A percentile compares a stretch with the other conserved stretches of the same genome.
phyloP scores from a whole-genome alignment of 2,888 invertebrate species.

The Sceliomorpha sp. region DNA sequence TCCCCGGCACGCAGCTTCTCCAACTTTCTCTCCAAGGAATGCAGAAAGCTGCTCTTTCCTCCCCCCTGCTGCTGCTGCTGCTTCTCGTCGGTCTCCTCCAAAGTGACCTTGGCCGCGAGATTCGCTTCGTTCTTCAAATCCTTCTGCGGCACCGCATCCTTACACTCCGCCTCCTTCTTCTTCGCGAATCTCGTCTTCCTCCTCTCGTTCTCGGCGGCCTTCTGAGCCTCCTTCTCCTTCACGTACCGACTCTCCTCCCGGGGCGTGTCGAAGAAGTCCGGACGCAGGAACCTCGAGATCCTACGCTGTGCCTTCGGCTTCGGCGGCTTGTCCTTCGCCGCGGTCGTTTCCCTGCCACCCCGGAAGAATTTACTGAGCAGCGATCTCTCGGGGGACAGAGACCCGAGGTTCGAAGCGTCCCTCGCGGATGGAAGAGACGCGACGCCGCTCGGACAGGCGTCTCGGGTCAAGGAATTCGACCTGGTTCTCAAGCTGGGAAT shows the following conservation, averaged over 20 bases:
- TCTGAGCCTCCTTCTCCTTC: constrained; percentile 78
- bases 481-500: constrained; percentile 71
- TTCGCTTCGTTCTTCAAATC: constrained; percentile 71
- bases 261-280: constrained; percentile 88
- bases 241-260: constrained; percentile 85
- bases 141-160: constrained; percentile 69
- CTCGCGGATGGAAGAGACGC: too few relatives aligned
- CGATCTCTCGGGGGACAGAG: constrained; percentile 81
- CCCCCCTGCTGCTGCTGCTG: constrained; percentile 66
- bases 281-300: constrained; percentile 87
- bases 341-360: constrained; percentile 78
- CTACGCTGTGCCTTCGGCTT: constrained; percentile 82
- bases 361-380: constrained; percentile 82
- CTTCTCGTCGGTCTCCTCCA: constrained; percentile 49
- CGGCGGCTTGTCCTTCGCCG: constrained; percentile 68
- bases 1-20: constrained; percentile 74
- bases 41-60: constrained; percentile 83
- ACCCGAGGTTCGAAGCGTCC: constrained; percentile 44
- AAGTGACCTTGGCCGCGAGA: constrained; percentile 64
- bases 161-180: constrained; percentile 85
- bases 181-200: constrained; percentile 86
- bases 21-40: constrained; percentile 86
- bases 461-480: constrained; percentile 72
- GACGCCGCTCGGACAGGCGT: constrained; percentile 47
- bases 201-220: constrained; percentile 81